Evolutionary conservation across 2,888 invertebrate genomes (phyloP), one percentile per base, ranked within the genome.

Genomic region (Eilema caniola): DNA sequence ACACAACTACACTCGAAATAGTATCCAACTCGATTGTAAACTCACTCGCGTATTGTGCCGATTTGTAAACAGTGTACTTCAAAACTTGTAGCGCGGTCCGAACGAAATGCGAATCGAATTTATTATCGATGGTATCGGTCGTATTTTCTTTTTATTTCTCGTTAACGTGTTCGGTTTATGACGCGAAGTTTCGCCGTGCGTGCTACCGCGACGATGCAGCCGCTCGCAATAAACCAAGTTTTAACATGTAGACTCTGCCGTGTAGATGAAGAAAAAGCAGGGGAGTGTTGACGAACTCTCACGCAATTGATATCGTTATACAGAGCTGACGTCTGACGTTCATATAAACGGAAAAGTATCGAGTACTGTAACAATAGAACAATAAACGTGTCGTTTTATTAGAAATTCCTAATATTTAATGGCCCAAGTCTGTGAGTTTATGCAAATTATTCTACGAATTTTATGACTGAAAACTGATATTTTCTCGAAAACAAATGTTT

Each of bases 141-240:
- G 71, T 74, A 72, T 68, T 72, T 73, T 76, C 76, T 78, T 78
- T 78, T 82, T 75, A 82, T 83, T 79, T 83, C 83, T 83, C 79
- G 76, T 78, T 82, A 85, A 84, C 78, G 81, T 80, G 76, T 77
- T 70, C 74, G 84, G 81, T 66, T 74, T 79, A 25, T 76, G 71
- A 74, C 73, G 83, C 74, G 75, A 80, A 85, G 84, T 80, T 82
- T 77, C 77, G 82, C 79, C 84, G 83, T 88, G 86, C 92, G 92
- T 92, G 92, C 86, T 86, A 80, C 84, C 90, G 85, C 89, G 85
- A 69, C 92, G 89, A 85, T 89, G 90, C 88, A 87, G 82, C 85
- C 86, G 85, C 86, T 88, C 87, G 87, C 83, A 92, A 90, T 92
- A 91, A 89, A 80, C 77, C 66, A 77, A 83, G 72, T 76, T 73